Conservation (phyloP, 2,888 invertebrate species). For the Phyllotreta cruciferae region DNA sequence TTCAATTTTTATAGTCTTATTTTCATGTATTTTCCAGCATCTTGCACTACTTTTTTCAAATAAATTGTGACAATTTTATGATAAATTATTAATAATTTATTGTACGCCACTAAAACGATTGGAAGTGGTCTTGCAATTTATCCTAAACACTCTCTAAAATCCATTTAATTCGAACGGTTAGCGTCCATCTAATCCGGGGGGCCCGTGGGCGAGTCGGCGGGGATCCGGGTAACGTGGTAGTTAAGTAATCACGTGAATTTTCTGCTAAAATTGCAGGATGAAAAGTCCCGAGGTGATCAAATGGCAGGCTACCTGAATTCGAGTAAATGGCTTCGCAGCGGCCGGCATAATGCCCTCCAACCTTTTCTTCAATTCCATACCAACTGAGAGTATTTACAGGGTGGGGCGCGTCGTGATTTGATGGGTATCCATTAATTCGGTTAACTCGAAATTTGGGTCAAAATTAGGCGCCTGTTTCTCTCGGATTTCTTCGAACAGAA, state of each 20-base stretch:
- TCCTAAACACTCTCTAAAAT: conserved; percentile 24
- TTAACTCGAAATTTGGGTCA: conserved; percentile 10
- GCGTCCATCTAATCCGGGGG: conserved; percentile 16
- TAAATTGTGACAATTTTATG: too few relatives aligned
- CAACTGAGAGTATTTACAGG: conserved; percentile 16
- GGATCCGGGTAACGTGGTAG: conserved; percentile 48
- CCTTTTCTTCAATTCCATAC: conserved; percentile 40
- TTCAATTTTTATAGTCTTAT: too few relatives aligned
- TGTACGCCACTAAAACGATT: conserved; percentile 15
- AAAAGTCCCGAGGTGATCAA: conserved; percentile 46
- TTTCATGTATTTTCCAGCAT: too few relatives aligned
- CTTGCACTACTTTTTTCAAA: too few relatives aligned
- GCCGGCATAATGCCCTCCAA: conserved; percentile 39
- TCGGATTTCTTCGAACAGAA: too few relatives aligned
- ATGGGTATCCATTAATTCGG: conserved; percentile 7
- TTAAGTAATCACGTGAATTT: conserved; percentile 53
- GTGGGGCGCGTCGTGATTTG: conserved; percentile 14
- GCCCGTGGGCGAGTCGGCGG: background rate
- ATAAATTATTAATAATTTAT: background rate
- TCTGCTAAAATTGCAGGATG: conserved; percentile 47
- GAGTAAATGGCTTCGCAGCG: conserved; percentile 39
- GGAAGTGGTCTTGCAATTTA: conserved; percentile 19
- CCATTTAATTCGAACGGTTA: conserved; percentile 16
- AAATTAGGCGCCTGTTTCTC: conserved; percentile 29
- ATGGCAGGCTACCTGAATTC: conserved; percentile 51